Evolutionary conservation across 2,888 invertebrate species (phyloP).

Genomic region (Pterostichus niger): DNA sequence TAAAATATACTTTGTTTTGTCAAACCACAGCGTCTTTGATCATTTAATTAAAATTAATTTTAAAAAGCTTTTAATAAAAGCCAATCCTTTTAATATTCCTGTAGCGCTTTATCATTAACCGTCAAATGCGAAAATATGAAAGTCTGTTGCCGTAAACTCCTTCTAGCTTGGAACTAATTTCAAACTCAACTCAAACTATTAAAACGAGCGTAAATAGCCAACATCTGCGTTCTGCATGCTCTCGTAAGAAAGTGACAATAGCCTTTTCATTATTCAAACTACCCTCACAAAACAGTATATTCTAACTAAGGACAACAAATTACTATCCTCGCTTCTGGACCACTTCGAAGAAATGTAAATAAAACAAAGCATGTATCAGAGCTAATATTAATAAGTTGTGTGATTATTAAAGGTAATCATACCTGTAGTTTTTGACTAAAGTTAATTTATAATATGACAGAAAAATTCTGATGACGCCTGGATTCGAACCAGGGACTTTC

Average conservation of each 20-base stretch:
- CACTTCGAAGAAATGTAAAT: too few species aligned
- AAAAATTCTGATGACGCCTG: too few species aligned
- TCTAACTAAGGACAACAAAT: too few species aligned
- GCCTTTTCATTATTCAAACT: slow-evolving; percentile 26
- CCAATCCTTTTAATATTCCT: slow-evolving; percentile 31
- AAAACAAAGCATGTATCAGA: too few species aligned
- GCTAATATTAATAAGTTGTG: too few species aligned
- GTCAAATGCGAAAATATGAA: slow-evolving; percentile 19
- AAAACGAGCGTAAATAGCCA: slow-evolving; percentile 29
- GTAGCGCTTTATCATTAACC: slow-evolving; percentile 6
- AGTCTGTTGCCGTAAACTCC: not conserved
- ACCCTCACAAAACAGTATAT: not conserved
- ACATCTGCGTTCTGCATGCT: slow-evolving; percentile 7
- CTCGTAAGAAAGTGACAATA: slow-evolving; percentile 14
- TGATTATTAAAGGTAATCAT: too few species aligned
- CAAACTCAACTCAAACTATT: slow-evolving; percentile 38
- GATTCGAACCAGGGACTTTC: too few species aligned
- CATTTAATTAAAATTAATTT: slow-evolving; percentile 31
- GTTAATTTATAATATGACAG: too few species aligned
- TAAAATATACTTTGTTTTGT: not conserved
- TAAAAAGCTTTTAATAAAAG: slow-evolving; percentile 29
- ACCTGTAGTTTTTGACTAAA: too few species aligned
- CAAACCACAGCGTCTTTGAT: slow-evolving; percentile 9
- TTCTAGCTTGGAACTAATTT: slow-evolving; percentile 28
- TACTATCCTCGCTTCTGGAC: too few species aligned